Evolutionary conservation across 2,113 vertebrate species (phyloP), one percentile per base, ranked within the genome.

Genomic region (Zingel zingel): DNA sequence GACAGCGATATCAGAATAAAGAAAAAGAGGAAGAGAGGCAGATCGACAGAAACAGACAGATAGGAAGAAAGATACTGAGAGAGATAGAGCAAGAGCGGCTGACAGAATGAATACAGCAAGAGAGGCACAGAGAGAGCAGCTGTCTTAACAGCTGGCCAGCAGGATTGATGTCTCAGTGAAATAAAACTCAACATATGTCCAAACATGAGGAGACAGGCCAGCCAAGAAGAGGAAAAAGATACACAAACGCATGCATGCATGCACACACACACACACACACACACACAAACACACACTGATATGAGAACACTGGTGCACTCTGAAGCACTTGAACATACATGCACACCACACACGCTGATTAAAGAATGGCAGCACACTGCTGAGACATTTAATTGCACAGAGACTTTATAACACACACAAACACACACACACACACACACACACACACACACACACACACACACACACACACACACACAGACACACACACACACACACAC

Each of bases 101-200:
- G 73, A 74, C 36, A 65, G 70, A 70, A 43, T 45, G 75, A 82
- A 14, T 12, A 50, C 81, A 82, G 77, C 25, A 8, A 64, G 68
- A 82, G 74, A 83, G 65, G 56, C 57, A 76, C 53, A 27, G 74
- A 81, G 88, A 58, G 84, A 93, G 96, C 97, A 98, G 96, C 97
- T 98, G 97, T 96, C 96, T 95, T 94, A 97, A 97, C 97, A 98
- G 97, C 97, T 98, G 97, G 97, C 97, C 96, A 93, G 95, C 95
- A 96, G 96, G 96, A 98, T 97, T 97, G 97, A 97, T 97, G 97
- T 98, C 97, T 97, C 95, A 96, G 97, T 97, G 97, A 97, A 97
- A 97, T 97, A 97, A 98, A 98, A 97, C 96, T 97, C 97, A 98
- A 97, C 97, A 98, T 97, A 98, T 98, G 97, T 97, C 96, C 96